Evolutionary conservation across 2,797 vertebrate genomes (phyloP), one percentile per base, ranked within the genome.

Genomic region (Hoplostethus atlanticus): DNA sequence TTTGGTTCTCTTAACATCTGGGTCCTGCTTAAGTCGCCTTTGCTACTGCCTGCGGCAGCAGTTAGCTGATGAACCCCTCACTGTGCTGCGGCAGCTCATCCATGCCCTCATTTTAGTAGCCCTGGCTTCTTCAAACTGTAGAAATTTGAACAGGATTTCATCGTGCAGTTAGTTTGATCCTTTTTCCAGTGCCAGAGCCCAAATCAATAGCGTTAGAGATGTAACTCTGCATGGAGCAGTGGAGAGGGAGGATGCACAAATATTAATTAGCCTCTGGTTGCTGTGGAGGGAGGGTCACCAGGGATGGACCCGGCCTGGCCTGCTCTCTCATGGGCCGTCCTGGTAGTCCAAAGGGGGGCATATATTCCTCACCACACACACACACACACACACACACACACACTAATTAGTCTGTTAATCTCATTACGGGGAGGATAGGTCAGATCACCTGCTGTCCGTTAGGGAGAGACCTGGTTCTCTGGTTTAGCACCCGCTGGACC

Each of bases 391-490:
- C 84, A 83, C 84, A 80, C 76, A 84, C 69, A 71, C 78, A 75
- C 83, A 87, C 88, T 94, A 95, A 95, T 95, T 95, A 95, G 91
- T 89, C 84, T 81, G 80, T 89, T 93, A 93, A 95, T 95, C 92
- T 94, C 90, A 93, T 95, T 94, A 95, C 71, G 77, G 83, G 48
- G 71, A 85, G 83, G 86, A 87, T 86, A 91, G 89, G 90, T 91
- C 89, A 90, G 76, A 84, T 89, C 87, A 92, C 87, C 90, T 93
- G 80, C 54, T 58, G 9, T 87, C 80, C 87, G 64, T 85, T 58
- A 88, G 92, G 87, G 84, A 88, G 77, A 80, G 84, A 91, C 79
- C 84, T 80, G 77, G 79, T 78, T 73, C 76, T 76, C 62, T 78
- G 73, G 75, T 73, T 83, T 79, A 72, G 81, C 77, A 55, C 79